A percentile compares a stretch with the other conserved stretches of the same genome.
Evolutionary conservation across 2,113 vertebrate genomes (phyloP).

Genomic region (Azemiops feae): DNA sequence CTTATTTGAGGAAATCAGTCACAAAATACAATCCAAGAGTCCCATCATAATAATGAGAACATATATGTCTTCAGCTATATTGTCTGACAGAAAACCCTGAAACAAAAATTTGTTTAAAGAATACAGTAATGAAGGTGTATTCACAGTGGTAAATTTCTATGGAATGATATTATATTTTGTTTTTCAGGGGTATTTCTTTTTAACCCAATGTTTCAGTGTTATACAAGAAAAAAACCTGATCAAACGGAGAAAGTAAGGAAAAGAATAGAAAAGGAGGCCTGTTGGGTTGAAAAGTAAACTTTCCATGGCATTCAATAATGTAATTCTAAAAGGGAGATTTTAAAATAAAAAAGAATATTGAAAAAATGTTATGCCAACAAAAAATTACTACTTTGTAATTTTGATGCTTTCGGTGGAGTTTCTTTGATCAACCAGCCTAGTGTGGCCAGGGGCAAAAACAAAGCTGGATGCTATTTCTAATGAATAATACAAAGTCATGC

Average conservation of each 20-base stretch:
- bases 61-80: constrained; percentile 55
- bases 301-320: neutral
- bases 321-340: neutral
- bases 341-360: neutral
- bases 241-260: neutral
- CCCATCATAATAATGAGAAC: constrained; percentile 61
- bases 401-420: neutral
- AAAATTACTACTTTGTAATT: neutral
- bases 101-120: neutral
- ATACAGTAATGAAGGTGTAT: constrained; percentile 13
- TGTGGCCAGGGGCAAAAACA: neutral
- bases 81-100: constrained; percentile 3
- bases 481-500: neutral
- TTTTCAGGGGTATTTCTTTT: neutral
- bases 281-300: neutral
- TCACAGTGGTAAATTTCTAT: neutral
- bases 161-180: neutral
- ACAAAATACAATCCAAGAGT: constrained; percentile 61
- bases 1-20: constrained; percentile 42
- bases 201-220: neutral
- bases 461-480: neutral
- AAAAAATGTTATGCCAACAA: neutral
- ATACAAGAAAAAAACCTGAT: neutral
- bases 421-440: neutral
- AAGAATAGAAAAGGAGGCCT: neutral